These are phyloP conservation scores for Tyrophagus putrescentiae DNA, from an alignment of 1,140 invertebrate species.

Conservation along the genomic window DNA sequence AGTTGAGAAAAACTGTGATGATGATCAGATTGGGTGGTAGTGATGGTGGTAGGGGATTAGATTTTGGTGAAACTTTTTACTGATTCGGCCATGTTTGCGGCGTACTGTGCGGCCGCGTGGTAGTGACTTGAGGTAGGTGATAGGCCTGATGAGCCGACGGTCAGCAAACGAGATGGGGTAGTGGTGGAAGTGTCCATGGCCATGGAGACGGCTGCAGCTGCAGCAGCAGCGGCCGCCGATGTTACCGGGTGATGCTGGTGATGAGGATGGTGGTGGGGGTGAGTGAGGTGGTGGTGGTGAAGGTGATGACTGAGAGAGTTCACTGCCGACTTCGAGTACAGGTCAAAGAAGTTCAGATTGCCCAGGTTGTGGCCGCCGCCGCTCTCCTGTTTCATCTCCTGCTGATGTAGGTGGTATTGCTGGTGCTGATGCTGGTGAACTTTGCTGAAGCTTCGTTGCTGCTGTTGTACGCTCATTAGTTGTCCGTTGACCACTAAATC, in stretches of 20 bases:
- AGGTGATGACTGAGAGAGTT: background rate
- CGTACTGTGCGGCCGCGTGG: background rate
- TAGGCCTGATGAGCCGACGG: too few species aligned
- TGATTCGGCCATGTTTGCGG: background rate
- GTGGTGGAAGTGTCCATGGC: too few species aligned
- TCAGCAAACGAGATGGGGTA: too few species aligned
- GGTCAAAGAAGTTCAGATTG: background rate
- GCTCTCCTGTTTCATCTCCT: background rate
- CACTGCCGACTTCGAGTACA: background rate
- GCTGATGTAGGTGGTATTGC: background rate
- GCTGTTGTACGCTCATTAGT: too few species aligned
- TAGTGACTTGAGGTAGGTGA: conserved; percentile 3
- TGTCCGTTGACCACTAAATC: too few species aligned
- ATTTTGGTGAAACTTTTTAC: background rate
- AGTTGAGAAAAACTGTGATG: background rate
- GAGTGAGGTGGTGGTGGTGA: too few species aligned
- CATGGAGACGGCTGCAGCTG: too few species aligned
- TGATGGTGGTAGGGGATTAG: background rate
- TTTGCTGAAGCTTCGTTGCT: background rate
- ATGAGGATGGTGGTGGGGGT: background rate
- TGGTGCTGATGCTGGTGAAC: background rate
- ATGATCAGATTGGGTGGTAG: background rate
- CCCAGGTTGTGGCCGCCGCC: background rate
- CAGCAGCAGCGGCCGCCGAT: too few species aligned
- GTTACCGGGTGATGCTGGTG: background rate